Base-by-base conservation (phyloP, 2,888 invertebrate genomes). In the Salticus scenicus region DNA sequence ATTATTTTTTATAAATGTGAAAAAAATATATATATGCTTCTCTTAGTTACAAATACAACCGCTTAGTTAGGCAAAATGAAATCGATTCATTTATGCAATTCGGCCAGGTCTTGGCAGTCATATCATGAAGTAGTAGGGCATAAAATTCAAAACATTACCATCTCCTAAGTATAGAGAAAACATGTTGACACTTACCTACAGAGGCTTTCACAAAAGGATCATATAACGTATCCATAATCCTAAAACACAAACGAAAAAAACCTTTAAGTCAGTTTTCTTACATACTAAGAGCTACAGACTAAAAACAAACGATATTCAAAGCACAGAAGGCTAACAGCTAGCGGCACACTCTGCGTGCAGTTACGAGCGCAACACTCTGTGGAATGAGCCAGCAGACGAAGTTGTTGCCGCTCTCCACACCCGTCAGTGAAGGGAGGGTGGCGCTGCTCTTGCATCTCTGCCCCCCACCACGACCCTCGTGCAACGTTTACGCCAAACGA, bases 151-250 rank as follows among this genome's bases (percentile, higher is more conserved):
- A n/a, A n/a, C n/a, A n/a, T n/a, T n/a, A n/a, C n/a, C n/a, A n/a
- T n/a, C n/a, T n/a, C n/a, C n/a, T n/a, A n/a, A n/a, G n/a, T n/a
- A n/a, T n/a, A n/a, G n/a, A n/a, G 10, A 10, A 37, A 37, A 37
- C 10, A 10, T 37, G 7, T 37, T 24, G 24, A 4, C 20, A 84
- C 83, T 72, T 41, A 84, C 83, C 72, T 12, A 41, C 47, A 24
- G 64, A 27, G 30, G 67, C 66, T 27, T 31, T 78, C 57, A 51
- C 33, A 0, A 31, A n/a, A 5, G 67, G 71, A 24, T 17, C 51
- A 57, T 28, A 41, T 28, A 66, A 73, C 72, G 72, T 84, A 84
- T 84, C 83, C 83, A 78, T 74, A 69, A 42, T 74, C 67, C 66
- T 67, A 42, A 37, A 75, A 81, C 30, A 71, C 24, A 73, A 73